Percentiles rank a stretch among this genome's conserved stretches.
phyloP scores from a whole-genome alignment of 2,113 vertebrate genomes.

The Naja naja region DNA sequence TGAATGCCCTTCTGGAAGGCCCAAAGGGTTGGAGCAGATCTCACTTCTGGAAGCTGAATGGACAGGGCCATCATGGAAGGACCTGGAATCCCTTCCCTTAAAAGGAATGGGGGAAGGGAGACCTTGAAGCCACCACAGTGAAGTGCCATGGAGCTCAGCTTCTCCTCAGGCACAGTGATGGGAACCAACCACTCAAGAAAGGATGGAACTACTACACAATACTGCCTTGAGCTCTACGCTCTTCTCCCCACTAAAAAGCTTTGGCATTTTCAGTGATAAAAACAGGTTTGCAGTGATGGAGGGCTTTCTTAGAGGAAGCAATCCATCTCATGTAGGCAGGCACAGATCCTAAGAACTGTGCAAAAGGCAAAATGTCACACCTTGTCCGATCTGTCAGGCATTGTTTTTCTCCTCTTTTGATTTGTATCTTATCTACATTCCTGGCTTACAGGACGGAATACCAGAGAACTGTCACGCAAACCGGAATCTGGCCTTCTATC shows the following conservation, averaged over 20 bases:
- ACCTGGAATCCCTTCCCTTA: too few species aligned
- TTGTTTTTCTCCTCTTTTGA: not conserved
- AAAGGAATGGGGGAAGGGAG: not conserved
- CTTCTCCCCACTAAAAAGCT: not conserved
- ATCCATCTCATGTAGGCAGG: too few species aligned
- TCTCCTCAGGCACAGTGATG: not conserved
- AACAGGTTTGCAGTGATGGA: not conserved
- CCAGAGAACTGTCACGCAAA: not conserved
- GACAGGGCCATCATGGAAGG: not conserved
- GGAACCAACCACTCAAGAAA: not conserved
- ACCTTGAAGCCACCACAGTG: not conserved
- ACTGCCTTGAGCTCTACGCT: not conserved
- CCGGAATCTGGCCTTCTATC: not conserved
- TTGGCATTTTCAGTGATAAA: not conserved
- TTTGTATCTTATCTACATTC: not conserved
- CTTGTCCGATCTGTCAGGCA: too few species aligned
- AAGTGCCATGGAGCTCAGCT: not conserved
- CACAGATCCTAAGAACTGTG: not conserved
- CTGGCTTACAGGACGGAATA: not conserved
- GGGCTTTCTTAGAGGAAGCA: not conserved
- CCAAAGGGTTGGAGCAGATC: not conserved
- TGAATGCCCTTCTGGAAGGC: not conserved
- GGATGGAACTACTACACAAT: not conserved
- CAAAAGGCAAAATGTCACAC: not conserved
- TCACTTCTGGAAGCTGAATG: not conserved